phyloP scores from a whole-genome alignment of 2,888 invertebrate species.

The Sphecodes monilicornis region DNA sequence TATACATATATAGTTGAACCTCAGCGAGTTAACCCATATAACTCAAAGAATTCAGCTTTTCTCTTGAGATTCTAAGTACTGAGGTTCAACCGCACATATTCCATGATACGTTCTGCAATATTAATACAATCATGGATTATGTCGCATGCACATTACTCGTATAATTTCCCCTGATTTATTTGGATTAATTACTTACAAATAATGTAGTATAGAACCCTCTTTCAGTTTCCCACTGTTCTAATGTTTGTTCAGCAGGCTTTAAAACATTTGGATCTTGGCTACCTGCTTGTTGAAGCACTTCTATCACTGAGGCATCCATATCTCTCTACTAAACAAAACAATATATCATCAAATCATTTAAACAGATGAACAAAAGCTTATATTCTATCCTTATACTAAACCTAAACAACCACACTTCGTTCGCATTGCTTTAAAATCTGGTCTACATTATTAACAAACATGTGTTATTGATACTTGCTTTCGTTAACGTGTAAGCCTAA shows the following conservation, averaged over 20 bases:
- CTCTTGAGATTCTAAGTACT: not conserved
- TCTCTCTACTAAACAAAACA: conserved; percentile 59
- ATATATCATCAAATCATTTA: not conserved
- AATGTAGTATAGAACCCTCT: conserved; percentile 95
- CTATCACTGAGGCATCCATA: conserved; percentile 89
- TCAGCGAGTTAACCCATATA: not conserved
- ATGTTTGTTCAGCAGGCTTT: conserved; percentile 94
- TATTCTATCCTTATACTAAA: not conserved
- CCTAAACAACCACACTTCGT: conserved; percentile 2
- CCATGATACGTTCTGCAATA: conserved; percentile 21
- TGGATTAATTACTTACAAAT: conserved; percentile 87
- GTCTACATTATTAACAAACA: conserved; percentile 46
- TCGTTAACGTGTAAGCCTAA: conserved; percentile 2
- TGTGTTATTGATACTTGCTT: conserved; percentile 45
- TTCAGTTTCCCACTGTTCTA: conserved; percentile 95
- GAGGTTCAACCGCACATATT: not conserved
- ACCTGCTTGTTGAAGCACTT: conserved; percentile 92
- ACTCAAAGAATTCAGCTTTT: not conserved
- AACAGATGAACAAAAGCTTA: conserved; percentile 15
- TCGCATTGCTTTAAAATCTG: conserved; percentile 11
- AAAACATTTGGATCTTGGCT: conserved; percentile 93
- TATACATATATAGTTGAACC: conserved; percentile 7
- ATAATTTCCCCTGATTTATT: not conserved
- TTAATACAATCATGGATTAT: conserved; percentile 20
- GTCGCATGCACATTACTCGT: not conserved